phyloP scores from a whole-genome alignment of 1,140 invertebrate species.

The Zelostemma sp. region DNA sequence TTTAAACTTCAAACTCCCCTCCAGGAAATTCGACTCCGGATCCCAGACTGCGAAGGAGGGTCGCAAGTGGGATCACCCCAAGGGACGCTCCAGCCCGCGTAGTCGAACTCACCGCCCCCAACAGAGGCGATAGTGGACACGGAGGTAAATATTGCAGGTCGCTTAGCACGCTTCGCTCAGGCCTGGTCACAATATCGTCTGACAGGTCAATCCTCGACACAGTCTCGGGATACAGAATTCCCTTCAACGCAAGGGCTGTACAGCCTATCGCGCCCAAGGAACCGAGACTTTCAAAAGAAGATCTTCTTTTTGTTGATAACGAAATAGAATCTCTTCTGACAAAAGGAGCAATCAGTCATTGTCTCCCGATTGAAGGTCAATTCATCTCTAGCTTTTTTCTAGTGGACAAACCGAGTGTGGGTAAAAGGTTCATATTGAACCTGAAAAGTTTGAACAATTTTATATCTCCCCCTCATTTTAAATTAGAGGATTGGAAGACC shows the following conservation, averaged over 20 bases:
- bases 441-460: constrained; percentile 42
- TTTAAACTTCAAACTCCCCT: constrained; percentile 8
- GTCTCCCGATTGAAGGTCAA: neutral
- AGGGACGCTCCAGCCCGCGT: too few species aligned
- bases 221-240: constrained; percentile 12
- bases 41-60: neutral
- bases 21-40: neutral
- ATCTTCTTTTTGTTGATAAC: neutral
- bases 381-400: constrained; percentile 19
- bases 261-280: neutral
- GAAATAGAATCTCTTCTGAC: constrained; percentile 11
- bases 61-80: neutral
- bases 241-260: constrained; percentile 3
- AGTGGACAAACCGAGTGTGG: constrained; percentile 5
- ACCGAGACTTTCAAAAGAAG: constrained; percentile 13
- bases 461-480: constrained; percentile 38
- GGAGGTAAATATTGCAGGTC: neutral
- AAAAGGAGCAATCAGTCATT: neutral
- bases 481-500: constrained; percentile 44
- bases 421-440: constrained; percentile 42
- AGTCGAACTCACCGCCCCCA: neutral
- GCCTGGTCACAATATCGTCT: constrained; percentile 12
- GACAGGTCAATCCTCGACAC: constrained; percentile 7
- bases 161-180: neutral
- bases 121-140: neutral